phyloP scores from a whole-genome alignment of 2,113 vertebrate species.

The Oophaga pumilio region DNA sequence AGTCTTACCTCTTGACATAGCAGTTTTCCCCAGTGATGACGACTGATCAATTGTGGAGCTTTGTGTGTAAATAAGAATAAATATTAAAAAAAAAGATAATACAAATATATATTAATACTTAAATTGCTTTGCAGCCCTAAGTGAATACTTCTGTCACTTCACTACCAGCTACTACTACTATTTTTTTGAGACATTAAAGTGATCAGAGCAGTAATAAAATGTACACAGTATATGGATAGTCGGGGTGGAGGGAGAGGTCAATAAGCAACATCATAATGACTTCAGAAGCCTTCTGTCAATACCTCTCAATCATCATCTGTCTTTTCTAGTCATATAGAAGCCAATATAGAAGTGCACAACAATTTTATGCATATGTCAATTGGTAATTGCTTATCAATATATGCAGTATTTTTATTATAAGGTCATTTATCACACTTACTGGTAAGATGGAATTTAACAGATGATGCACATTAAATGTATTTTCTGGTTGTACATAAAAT shows the following conservation, averaged over 20 bases:
- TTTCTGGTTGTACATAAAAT: not conserved
- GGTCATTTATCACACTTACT: not conserved
- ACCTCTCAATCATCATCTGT: not conserved
- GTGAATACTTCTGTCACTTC: not conserved
- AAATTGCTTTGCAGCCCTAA: not conserved
- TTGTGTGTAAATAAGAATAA: not conserved
- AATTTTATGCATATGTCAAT: not conserved
- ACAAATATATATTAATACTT: not conserved
- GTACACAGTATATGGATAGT: not conserved
- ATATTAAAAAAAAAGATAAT: not conserved
- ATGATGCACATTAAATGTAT: not conserved
- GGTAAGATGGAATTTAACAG: not conserved
- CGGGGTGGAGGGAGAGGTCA: not conserved
- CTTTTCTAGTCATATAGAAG: not conserved
- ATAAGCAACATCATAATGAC: not conserved
- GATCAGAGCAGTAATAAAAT: not conserved
- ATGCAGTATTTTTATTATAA: not conserved
- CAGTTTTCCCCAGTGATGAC: too few species aligned
- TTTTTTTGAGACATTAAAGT: not conserved
- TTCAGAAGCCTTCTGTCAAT: conserved; percentile 12
- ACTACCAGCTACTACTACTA: not conserved
- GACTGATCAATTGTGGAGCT: not conserved
- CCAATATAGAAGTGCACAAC: not conserved
- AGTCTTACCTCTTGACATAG: too few species aligned
- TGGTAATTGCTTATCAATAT: not conserved